phyloP scores from a whole-genome alignment of 2,888 invertebrate species.

The Andrena haemorrhoa region DNA sequence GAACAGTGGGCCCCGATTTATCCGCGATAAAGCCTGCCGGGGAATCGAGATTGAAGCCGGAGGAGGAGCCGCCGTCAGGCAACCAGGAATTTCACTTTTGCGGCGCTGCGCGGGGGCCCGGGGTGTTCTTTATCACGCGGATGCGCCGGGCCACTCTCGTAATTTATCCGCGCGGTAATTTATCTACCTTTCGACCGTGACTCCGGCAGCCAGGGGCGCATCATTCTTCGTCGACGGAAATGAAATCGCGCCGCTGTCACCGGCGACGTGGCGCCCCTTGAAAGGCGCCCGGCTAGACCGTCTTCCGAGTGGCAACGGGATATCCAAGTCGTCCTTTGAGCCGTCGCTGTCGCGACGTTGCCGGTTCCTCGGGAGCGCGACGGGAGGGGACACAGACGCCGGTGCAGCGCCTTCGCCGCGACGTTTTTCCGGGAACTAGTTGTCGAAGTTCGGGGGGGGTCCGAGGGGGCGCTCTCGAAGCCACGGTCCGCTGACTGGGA shows the following conservation, averaged over 20 bases:
- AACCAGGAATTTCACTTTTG: conserved; percentile 37
- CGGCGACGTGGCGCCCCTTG: conserved; percentile 7
- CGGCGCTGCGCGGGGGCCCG: background rate
- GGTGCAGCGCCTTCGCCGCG: too few species aligned
- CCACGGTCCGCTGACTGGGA: background rate
- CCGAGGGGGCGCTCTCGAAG: background rate
- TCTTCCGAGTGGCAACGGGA: conserved; percentile 20
- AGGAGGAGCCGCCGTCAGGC: background rate
- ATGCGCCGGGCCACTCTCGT: conserved; percentile 14
- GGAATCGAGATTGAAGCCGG: conserved; percentile 37
- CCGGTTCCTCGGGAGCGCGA: too few species aligned
- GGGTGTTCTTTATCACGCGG: conserved; percentile 32
- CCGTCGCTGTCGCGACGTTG: background rate
- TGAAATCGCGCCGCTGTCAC: conserved; percentile 41
- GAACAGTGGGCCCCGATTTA: conserved; percentile 16
- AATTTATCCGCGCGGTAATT: conserved; percentile 53
- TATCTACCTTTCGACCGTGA: conserved; percentile 34
- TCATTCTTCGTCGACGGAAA: conserved; percentile 56
- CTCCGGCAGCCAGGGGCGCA: conserved; percentile 24
- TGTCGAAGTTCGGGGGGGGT: too few species aligned
- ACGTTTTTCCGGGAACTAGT: too few species aligned
- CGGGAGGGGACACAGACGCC: too few species aligned
- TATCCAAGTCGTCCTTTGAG: conserved; percentile 19
- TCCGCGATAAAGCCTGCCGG: background rate
- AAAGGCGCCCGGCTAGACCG: background rate